Base-by-base conservation (phyloP, 1,140 invertebrate species). In the Triops cancriformis region DNA sequence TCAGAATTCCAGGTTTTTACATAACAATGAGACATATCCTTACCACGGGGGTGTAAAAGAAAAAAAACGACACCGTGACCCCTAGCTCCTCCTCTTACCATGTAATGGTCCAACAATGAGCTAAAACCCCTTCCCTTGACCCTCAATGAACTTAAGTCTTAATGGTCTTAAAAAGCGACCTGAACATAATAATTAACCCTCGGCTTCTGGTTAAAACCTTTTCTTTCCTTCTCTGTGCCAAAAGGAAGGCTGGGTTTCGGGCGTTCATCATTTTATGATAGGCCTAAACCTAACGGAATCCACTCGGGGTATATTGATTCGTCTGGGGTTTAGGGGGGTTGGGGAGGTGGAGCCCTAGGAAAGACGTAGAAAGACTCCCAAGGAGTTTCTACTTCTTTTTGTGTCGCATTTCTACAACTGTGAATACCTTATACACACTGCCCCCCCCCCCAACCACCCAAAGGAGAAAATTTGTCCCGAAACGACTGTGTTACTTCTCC, bases 181-280 rank as follows among this genome's bases (percentile, higher is more conserved):
- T 23, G 10, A 23, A 23, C 18, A 4, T 64, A 18, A 64, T 64
- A 64, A 64, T 64, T 18, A 64, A 4, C 51, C 51, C 3, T 6
- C 7, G 18, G 51, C 51, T 23, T 23, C 51, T 18, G 23, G 31
- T 37, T 37, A 37, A 37, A 37, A 37, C 5, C 23, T 64, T 64
- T 64, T 64, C n/a, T n/a, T n/a, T n/a, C n/a, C n/a, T n/a, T n/a
- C n/a, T 64, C 5, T 14, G 18, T 3, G 6, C 14, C 10, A 64
- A 64, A 64, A 64, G 51, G 51, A 1, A 7, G 23, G 51, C 18
- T 2, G 51, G 51, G 51, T 64, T 10, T 64, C 18, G 43, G n/a
- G n/a, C 51, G 51, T 64, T 64, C 51, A 64, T 64, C 51, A 14
- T 64, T 64, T 64, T 64, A 64, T 64, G 51, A 64, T 64, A 64